Evolutionary conservation across 2,797 vertebrate species (phyloP), one percentile per base, ranked within the genome.

Genomic region (Anguilla pacifica): DNA sequence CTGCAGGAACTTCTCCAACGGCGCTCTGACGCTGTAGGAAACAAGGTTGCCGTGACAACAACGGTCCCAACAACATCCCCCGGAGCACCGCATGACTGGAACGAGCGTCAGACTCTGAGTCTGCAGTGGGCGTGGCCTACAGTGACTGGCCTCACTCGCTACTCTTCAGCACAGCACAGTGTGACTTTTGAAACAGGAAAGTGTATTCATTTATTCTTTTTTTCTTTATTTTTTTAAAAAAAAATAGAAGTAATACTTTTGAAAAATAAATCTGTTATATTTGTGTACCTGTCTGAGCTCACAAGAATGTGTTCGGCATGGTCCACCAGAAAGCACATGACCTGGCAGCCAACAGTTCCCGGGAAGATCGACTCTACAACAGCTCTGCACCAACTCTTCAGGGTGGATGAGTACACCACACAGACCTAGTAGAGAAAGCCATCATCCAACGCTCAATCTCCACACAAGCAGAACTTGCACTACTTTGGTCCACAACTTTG

Each of bases 11-110:
- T 91, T 87, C 64, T 95, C 93, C 82, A 94, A 31, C 0, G 94
- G 94, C 67, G 96, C 90, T 72, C 95, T 95, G 77, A 99, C 93
- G 89, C 98, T 99, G 92, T 79, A 86, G 87, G 0, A 91, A 59
- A 88, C 17, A 2, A 25, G 31, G 74, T 19, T 2, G 25, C 79
- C 57, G 53, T 61, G 79, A 72, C 31, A 53, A 3, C 57, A 2
- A 57, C 11, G 15, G 67, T 22, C 4, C 55, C 35, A 31, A 3
- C n/a, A 57, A 59, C 19, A 46, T 17, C 15, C 28, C 9, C 35
- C 35, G 5, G 43, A 46, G 43, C 43, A 59, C 39, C 46, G 43
- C 46, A 11, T 59, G n/a, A 3, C 13, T 3, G 13, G 51, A 35
- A 59, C 28, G n/a, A 17, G 19, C 3, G 15, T 11, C 67, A n/a